Conservation (phyloP, 1,140 invertebrate species). For the Sesamia nonagrioides region DNA sequence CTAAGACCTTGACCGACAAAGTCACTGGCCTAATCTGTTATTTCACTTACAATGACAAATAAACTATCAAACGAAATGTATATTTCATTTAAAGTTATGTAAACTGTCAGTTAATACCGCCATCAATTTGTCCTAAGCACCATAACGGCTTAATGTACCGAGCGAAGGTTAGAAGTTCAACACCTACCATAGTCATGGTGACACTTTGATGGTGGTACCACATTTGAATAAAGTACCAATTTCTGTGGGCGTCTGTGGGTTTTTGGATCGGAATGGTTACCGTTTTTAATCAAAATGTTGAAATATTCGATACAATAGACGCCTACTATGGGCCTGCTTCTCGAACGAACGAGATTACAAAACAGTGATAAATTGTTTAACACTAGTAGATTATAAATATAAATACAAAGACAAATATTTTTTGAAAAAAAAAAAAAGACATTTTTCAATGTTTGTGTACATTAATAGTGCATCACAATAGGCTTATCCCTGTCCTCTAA, state of each 20-base stretch:
- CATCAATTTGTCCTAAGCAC: slow-evolving; percentile 21
- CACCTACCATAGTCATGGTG: background rate
- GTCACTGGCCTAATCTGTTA: background rate
- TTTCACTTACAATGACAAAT: slow-evolving; percentile 1
- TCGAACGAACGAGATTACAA: no score
- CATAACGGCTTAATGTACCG: slow-evolving; percentile 4
- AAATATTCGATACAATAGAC: background rate
- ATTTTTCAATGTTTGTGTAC: no score
- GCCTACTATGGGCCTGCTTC: no score
- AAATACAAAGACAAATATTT: no score
- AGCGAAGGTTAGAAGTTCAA: slow-evolving; percentile 15
- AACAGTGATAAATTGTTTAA: no score
- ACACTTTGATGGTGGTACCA: background rate
- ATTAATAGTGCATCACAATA: no score
- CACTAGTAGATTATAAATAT: no score
- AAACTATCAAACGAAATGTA: slow-evolving; percentile 3
- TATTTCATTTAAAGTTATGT: slow-evolving; percentile 19
- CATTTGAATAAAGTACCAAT: background rate
- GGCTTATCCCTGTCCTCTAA: no score
- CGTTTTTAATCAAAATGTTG: background rate
- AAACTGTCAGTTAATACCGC: slow-evolving; percentile 19
- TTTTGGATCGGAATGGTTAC: background rate
- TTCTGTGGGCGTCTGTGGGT: background rate
- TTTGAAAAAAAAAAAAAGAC: no score
- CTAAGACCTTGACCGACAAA: slow-evolving; percentile 4